Conservation (phyloP, 2,888 invertebrate species). For the Poecilobothrus nobilitatus region DNA sequence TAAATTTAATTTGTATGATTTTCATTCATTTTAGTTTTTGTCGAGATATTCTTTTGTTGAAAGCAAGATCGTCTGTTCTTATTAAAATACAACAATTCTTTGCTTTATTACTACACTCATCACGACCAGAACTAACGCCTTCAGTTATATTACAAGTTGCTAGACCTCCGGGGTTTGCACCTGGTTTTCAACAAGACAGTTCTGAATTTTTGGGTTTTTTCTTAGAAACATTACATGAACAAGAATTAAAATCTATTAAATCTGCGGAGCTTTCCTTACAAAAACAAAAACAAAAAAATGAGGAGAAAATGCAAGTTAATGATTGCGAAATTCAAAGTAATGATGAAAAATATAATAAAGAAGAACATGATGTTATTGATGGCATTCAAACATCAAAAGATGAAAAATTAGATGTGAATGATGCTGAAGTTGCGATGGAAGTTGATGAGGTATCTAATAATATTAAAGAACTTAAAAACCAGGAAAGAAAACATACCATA, state of each 20-base stretch:
- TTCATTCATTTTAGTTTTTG: conserved; percentile 10
- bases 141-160: conserved; percentile 61
- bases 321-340: not conserved
- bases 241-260: conserved; percentile 45
- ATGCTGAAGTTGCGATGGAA: not conserved
- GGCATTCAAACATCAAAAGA: not conserved
- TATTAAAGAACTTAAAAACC: not conserved
- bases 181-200: conserved; percentile 77
- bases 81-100: conserved; percentile 64
- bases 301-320: not conserved
- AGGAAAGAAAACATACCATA: not conserved
- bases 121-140: conserved; percentile 59
- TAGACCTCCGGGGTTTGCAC: conserved; percentile 67
- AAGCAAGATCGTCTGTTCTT: conserved; percentile 46
- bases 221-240: conserved; percentile 57
- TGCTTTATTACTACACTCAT: conserved; percentile 61
- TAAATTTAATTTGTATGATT: too few relatives aligned
- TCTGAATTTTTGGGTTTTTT: conserved; percentile 72
- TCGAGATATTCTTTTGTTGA: not conserved
- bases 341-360: not conserved
- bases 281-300: not conserved
- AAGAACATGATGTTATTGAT: not conserved
- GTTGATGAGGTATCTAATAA: not conserved
- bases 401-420: not conserved
- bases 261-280: not conserved